Evolutionary conservation across 2,797 vertebrate species (phyloP).

Genomic region (Vireo griseus): DNA sequence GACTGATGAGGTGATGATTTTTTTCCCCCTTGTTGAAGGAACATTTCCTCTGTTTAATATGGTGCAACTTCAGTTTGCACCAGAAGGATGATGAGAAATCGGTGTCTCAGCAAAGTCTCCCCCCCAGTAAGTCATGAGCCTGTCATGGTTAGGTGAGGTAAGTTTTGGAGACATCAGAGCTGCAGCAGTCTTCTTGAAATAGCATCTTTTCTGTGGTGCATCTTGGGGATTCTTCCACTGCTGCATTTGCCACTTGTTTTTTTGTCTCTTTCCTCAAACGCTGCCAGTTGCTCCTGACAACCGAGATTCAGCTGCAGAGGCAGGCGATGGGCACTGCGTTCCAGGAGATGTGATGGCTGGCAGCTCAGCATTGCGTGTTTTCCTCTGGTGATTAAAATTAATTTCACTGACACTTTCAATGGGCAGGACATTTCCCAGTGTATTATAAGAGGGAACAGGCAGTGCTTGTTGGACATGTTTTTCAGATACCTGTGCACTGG

Average conservation of each 20-base stretch:
- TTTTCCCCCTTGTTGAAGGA: rapidly evolving
- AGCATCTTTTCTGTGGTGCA: neutral
- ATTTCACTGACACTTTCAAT: neutral
- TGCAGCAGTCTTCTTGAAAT: neutral
- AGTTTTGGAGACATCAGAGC: neutral
- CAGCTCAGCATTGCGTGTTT: neutral
- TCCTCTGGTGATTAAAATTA: neutral
- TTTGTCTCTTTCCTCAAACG: neutral
- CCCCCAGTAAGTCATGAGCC: neutral
- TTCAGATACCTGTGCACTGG: neutral
- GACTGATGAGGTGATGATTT: neutral
- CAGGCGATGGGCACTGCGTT: neutral
- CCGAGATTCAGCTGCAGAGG: neutral
- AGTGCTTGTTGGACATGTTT: neutral
- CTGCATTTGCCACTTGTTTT: neutral
- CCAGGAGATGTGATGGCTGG: neutral
- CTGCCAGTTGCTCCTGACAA: conserved; percentile 1
- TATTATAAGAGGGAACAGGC: neutral
- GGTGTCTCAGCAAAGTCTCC: neutral
- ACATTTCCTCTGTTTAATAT: neutral
- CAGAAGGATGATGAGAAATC: neutral
- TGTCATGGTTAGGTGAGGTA: neutral
- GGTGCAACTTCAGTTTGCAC: neutral
- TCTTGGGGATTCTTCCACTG: neutral
- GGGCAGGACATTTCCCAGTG: neutral